Base-by-base conservation (phyloP, 1,140 invertebrate genomes). In the Drosophila novamexicana region DNA sequence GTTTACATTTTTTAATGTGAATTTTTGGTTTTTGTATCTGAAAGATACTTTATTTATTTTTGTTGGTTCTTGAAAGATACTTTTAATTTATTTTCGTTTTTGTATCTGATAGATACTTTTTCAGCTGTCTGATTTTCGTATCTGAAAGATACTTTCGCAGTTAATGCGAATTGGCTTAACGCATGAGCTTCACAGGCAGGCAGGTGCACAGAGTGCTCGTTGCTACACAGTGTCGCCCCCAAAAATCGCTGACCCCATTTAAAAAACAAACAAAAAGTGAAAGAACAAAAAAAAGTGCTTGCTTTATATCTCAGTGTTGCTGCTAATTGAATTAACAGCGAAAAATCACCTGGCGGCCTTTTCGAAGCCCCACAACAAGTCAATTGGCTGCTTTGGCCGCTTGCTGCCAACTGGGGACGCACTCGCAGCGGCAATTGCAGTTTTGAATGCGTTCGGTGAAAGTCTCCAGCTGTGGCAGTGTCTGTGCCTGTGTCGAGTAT, bases 381-480 rank as follows among this genome's bases (percentile, higher is more conserved):
- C 68, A 39, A 18, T 52, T 63, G 61, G 54, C 40, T 57, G 58
- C 73, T 45, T 54, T 67, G 50, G 64, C 16, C 49, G 53, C 52
- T 67, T 64, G 57, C 61, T 58, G 49, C 45, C 74, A 70, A 54
- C 42, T 54, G 49, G 47, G 44, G 39, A 32, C 44, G 64, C 69
- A 50, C n/a, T 76, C 67, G 45, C 32, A 70, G 22, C 66, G 73
- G 45, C 84, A 88, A 88, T 88, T 88, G 84, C 83, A 83, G 59
- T 88, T 88, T 68, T 75, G 76, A 79, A 75, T 89, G 83, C 83
- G 83, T 89, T 88, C 77, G 83, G 80, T 83, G 83, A 83, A 88
- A 79, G 83, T 88, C 83, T 73, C 14, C 34, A 7, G 54, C 22
- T 37, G 58, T 62, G 22, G 42, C 63, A 53, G 22, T 29, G 22